A percentile compares a stretch with the other conserved stretches of the same genome.
Evolutionary conservation across 2,888 invertebrate species (phyloP).

Genomic region (Campaea margaritaria): DNA sequence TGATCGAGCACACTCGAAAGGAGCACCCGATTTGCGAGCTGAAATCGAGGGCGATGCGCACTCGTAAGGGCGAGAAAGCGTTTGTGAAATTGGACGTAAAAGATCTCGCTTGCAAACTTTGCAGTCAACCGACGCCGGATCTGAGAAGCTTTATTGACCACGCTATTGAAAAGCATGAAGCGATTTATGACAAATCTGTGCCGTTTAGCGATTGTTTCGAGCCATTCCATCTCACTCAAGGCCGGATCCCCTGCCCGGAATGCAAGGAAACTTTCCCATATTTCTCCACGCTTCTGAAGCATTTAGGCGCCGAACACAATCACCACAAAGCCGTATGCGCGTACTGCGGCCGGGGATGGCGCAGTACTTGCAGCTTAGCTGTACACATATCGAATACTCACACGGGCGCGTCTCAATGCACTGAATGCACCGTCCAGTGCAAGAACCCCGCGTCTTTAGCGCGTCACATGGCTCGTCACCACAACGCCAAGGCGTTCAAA

Average conservation of each 20-base stretch:
- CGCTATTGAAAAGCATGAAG: slow-evolving; percentile 64
- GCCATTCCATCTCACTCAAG: slow-evolving; percentile 68
- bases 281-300: slow-evolving; percentile 68
- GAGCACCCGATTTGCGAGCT: slow-evolving; percentile 73
- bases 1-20: slow-evolving; percentile 62
- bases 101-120: slow-evolving; percentile 65
- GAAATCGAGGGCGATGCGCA: slow-evolving; percentile 69
- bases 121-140: slow-evolving; percentile 54
- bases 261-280: slow-evolving; percentile 70
- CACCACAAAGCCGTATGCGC: slow-evolving; percentile 76
- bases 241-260: slow-evolving; percentile 70
- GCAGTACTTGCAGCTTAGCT: slow-evolving; percentile 66
- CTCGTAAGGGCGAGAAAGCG: slow-evolving; percentile 72
- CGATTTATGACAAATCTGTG: slow-evolving; percentile 68
- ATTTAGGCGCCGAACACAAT: slow-evolving; percentile 73
- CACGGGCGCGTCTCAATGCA: slow-evolving; percentile 67
- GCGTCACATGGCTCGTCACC: slow-evolving; percentile 71
- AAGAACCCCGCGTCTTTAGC: slow-evolving; percentile 72
- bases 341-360: slow-evolving; percentile 72
- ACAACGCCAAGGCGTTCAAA: slow-evolving; percentile 73
- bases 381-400: slow-evolving; percentile 72
- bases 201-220: slow-evolving; percentile 62
- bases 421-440: slow-evolving; percentile 66
- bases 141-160: slow-evolving; percentile 70
- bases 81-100: slow-evolving; percentile 72